A percentile compares a stretch with the other conserved stretches of the same genome.
Evolutionary conservation across 2,797 vertebrate species (phyloP).

Genomic region (Sarcoramphus papa): DNA sequence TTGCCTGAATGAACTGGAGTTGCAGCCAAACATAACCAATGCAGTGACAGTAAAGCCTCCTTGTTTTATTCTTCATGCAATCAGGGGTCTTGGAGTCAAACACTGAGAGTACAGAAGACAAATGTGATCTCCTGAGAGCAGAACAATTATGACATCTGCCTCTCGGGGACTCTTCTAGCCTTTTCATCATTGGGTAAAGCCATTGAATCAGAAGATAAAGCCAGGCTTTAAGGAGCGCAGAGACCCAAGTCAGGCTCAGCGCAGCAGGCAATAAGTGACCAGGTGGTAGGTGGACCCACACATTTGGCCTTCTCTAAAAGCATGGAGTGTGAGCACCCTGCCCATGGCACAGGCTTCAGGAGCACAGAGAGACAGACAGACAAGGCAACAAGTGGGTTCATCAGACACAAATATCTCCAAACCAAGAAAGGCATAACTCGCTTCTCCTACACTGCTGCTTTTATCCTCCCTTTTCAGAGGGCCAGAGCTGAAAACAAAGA

Average conservation of each 20-base stretch:
- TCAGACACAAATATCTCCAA: background rate
- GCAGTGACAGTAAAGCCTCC: background rate
- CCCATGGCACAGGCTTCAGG: background rate
- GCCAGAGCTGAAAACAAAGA: background rate
- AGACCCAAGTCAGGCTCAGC: background rate
- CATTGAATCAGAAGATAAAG: background rate
- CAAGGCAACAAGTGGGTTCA: accelerated
- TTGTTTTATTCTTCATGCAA: background rate
- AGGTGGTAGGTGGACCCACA: background rate
- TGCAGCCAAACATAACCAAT: background rate
- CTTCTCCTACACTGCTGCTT: background rate
- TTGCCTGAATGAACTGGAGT: background rate
- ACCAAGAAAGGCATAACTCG: background rate
- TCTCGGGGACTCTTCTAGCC: background rate
- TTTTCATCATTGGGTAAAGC: background rate
- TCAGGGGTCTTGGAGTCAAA: background rate
- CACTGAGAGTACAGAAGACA: background rate
- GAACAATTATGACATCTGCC: background rate
- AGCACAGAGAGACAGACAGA: background rate
- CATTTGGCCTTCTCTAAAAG: background rate
- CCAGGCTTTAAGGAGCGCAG: background rate
- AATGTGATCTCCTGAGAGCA: background rate
- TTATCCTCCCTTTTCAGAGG: background rate
- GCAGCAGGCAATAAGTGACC: background rate
- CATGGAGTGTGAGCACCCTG: background rate